These are phyloP conservation scores for Epizoanthus scotinus DNA, from an alignment of 92 coral and sea anemone genomes.

Conservation along the genomic window DNA sequence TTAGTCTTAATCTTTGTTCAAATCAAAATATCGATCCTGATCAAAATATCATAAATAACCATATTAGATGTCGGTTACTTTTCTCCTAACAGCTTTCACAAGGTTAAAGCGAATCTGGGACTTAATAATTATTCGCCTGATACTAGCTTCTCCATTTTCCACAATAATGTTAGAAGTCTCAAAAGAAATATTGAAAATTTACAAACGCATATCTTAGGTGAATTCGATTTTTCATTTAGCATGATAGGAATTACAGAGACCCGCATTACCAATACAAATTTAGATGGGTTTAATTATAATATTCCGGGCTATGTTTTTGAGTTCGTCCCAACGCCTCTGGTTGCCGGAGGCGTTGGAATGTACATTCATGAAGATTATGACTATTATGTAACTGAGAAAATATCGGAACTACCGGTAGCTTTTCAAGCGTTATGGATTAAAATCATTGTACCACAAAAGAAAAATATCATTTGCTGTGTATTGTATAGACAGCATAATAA, in stretches of 20 bases:
- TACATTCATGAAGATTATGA: not conserved
- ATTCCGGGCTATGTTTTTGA: slow-evolving; percentile 33
- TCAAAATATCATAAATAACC: too few relatives aligned
- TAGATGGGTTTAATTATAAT: not conserved
- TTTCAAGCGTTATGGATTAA: too few relatives aligned
- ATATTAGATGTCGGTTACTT: too few relatives aligned
- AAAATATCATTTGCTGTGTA: slow-evolving; percentile 3
- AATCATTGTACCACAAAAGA: slow-evolving; percentile 14
- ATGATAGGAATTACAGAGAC: not conserved
- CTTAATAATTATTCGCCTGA: too few relatives aligned
- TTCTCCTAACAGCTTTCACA: too few relatives aligned
- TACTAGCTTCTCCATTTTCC: too few relatives aligned
- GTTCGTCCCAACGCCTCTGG: slow-evolving; percentile 21
- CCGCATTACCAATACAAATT: not conserved
- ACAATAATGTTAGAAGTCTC: not conserved
- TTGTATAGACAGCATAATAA: slow-evolving; percentile 26
- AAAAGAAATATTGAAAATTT: not conserved
- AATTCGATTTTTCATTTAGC: not conserved
- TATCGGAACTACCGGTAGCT: too few relatives aligned
- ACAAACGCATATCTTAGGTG: not conserved
- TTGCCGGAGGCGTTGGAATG: slow-evolving; percentile 34
- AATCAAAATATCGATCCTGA: too few relatives aligned
- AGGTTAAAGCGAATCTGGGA: too few relatives aligned
- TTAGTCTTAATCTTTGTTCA: too few relatives aligned
- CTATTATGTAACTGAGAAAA: slow-evolving; percentile 1